phyloP scores from a whole-genome alignment of 2,113 vertebrate species.

The Zosterops lateralis region DNA sequence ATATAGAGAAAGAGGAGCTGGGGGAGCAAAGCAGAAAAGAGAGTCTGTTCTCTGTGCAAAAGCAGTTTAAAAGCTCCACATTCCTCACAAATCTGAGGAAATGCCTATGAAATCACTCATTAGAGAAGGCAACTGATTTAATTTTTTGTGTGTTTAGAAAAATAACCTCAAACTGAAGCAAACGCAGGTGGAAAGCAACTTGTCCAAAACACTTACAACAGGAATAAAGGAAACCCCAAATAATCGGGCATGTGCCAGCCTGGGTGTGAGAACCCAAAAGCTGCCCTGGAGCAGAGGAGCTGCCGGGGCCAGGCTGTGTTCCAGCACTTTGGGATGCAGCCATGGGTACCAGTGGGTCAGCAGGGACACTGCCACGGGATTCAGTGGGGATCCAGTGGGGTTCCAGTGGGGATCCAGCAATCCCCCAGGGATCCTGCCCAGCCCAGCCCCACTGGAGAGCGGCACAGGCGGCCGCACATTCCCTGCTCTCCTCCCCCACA shows the following conservation, averaged over 20 bases:
- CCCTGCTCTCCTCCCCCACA: slow-evolving; percentile 74
- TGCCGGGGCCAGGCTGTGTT: rapidly evolving
- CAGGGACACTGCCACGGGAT: background rate
- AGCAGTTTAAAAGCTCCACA: background rate
- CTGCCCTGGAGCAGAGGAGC: background rate
- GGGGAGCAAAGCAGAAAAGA: background rate
- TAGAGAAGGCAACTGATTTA: background rate
- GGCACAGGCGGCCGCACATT: background rate
- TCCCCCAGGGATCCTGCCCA: rapidly evolving
- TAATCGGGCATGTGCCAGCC: rapidly evolving
- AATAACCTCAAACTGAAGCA: background rate
- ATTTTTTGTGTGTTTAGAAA: background rate
- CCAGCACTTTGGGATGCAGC: rapidly evolving
- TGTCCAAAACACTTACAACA: background rate
- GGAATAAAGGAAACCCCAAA: background rate
- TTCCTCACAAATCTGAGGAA: background rate
- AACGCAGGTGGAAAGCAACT: background rate
- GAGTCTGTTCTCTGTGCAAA: background rate
- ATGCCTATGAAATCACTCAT: background rate
- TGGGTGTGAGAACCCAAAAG: rapidly evolving
- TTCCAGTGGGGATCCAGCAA: background rate
- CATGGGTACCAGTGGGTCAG: background rate
- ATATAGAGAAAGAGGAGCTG: background rate
- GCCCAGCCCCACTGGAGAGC: background rate
- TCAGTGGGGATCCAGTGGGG: too few relatives aligned